Evolutionary conservation across 1,140 invertebrate species (phyloP).

Genomic region (Tetraneura akinire): DNA sequence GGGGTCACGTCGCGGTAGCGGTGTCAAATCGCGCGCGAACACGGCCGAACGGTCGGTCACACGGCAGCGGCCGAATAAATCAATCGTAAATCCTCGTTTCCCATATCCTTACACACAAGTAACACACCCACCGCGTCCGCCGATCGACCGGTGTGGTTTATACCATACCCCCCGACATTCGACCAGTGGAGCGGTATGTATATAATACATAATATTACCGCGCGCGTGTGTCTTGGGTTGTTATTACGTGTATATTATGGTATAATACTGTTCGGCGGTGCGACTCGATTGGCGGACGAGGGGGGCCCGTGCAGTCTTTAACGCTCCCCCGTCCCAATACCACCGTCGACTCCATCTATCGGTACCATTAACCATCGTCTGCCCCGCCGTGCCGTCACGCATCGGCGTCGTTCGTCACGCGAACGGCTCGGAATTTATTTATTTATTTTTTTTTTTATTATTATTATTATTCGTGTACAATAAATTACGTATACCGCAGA

Average conservation of each 20-base stretch:
- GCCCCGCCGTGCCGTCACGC: conserved; percentile 27
- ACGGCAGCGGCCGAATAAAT: conserved; percentile 25
- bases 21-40: conserved; percentile 39
- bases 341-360: background rate
- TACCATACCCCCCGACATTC: background rate
- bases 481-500: conserved; percentile 34
- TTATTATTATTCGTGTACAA: conserved; percentile 31
- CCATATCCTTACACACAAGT: background rate
- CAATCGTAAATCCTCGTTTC: conserved; percentile 42
- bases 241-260: conserved; percentile 18
- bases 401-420: conserved; percentile 47
- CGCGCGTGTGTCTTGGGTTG: background rate
- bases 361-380: conserved; percentile 7
- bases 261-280: too few species aligned
- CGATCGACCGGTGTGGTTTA: background rate
- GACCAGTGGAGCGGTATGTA: background rate
- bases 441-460: background rate
- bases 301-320: conserved; percentile 36
- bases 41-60: conserved; percentile 17
- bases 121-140: background rate
- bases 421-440: conserved; percentile 16
- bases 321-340: background rate
- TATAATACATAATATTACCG: conserved; percentile 8
- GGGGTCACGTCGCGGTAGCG: background rate
- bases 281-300: background rate